phyloP scores from a whole-genome alignment of 2,888 invertebrate species.

The Physocephala rufipes region DNA sequence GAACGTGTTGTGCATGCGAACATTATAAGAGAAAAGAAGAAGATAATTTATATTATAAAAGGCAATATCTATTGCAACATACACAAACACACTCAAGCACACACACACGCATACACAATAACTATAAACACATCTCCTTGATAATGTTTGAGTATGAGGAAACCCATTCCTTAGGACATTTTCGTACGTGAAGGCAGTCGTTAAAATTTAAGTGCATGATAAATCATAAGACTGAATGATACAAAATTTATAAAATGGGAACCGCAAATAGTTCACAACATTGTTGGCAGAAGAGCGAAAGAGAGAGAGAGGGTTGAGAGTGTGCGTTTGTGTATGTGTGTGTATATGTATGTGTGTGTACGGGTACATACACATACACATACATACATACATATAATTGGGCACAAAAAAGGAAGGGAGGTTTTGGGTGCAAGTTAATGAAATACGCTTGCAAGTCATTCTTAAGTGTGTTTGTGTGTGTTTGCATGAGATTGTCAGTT shows the following conservation, averaged over 20 bases:
- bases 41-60: background rate
- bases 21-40: background rate
- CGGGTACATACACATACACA: background rate
- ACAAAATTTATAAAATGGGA: conserved; percentile 4
- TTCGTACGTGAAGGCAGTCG: background rate
- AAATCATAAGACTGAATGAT: conserved; percentile 28
- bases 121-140: background rate
- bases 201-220: conserved; percentile 30
- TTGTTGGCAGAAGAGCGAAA: too few species aligned
- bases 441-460: too few species aligned
- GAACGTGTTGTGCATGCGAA: background rate
- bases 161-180: background rate
- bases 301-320: background rate
- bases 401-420: too few species aligned
- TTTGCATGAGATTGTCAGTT: too few species aligned
- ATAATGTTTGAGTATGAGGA: background rate
- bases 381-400: too few species aligned
- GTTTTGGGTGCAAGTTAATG: too few species aligned
- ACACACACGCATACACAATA: background rate
- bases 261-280: too few species aligned
- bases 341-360: background rate
- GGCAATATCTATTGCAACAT: background rate
- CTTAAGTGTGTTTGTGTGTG: too few species aligned
- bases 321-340: background rate
- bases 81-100: background rate